A percentile compares a stretch with the other conserved stretches of the same genome.
These are phyloP conservation scores for Montipora capricornis DNA, from an alignment of 64 coral and sea anemone genomes.

Conservation along the genomic window DNA sequence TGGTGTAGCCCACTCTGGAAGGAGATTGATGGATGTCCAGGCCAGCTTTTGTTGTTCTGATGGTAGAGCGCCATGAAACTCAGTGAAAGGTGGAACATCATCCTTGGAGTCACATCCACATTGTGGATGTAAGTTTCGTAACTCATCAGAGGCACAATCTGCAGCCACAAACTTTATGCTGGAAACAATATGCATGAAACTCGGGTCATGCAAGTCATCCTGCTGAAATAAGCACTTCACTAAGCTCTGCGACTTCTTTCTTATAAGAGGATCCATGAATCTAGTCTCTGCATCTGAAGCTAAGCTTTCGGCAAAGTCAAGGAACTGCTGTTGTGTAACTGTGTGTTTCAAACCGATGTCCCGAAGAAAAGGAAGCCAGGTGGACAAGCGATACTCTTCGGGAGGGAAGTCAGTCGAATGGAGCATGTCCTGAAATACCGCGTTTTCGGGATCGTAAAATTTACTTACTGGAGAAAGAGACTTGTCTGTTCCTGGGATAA, in stretches of 20 bases:
- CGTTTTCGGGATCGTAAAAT: conserved; percentile 85
- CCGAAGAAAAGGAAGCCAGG: conserved; percentile 83
- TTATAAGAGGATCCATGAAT: conserved; percentile 22
- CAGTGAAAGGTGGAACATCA: conserved; percentile 68
- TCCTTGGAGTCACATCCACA: conserved; percentile 66
- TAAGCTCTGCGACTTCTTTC: conserved; percentile 71
- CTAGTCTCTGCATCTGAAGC: conserved; percentile 62
- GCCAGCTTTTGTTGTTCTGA: conserved; percentile 78
- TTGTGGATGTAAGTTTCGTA: conserved; percentile 75
- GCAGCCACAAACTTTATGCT: conserved; percentile 85
- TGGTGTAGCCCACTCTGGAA: conserved; percentile 86
- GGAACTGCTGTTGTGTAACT: conserved; percentile 87
- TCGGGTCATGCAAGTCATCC: conserved; percentile 75
- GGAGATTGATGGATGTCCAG: conserved; percentile 71
- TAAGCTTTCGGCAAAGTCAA: conserved; percentile 76
- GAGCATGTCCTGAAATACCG: conserved; percentile 85
- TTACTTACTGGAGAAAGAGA: conserved; percentile 47
- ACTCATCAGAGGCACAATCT: conserved; percentile 50
- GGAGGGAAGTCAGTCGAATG: conserved; percentile 70
- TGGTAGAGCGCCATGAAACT: conserved; percentile 84
- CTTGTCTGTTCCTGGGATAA: conserved; percentile 60
- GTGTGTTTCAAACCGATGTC: conserved; percentile 84
- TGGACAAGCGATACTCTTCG: conserved; percentile 37
- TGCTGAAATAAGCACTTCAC: conserved; percentile 77
- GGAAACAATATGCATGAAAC: conserved; percentile 83